phyloP scores from a whole-genome alignment of 2,888 invertebrate species.

The Bursaphelenchus okinawaensis region DNA sequence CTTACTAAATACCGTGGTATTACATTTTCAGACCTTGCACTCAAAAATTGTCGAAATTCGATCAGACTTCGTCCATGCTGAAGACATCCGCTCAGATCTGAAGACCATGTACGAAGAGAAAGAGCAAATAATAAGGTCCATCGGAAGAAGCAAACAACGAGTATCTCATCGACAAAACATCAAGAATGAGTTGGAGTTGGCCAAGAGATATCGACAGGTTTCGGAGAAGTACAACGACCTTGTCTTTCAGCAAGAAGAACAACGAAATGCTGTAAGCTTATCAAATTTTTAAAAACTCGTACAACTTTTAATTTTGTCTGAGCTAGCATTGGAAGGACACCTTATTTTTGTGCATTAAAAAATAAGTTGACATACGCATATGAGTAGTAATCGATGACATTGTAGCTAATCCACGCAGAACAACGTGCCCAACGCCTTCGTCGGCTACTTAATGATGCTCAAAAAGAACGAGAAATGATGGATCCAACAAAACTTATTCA shows the following conservation, averaged over 20 bases:
- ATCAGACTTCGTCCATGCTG: constrained; percentile 66
- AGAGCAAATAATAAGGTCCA: constrained; percentile 69
- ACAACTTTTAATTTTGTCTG: too few species aligned
- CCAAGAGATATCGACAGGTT: constrained; percentile 64
- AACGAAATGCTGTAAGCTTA: constrained; percentile 60
- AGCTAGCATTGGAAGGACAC: too few species aligned
- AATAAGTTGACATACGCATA: too few species aligned
- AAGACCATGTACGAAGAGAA: constrained; percentile 69
- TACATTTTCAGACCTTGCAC: constrained; percentile 37
- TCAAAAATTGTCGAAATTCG: constrained; percentile 33
- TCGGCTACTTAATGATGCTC: constrained; percentile 67
- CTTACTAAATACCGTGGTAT: too few species aligned
- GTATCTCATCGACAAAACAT: constrained; percentile 39
- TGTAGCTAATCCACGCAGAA: constrained; percentile 62
- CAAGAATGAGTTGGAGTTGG: constrained; percentile 57
- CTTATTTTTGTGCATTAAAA: too few species aligned
- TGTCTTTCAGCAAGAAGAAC: constrained; percentile 64
- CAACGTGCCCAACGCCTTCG: constrained; percentile 66
- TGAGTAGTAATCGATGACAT: too few species aligned
- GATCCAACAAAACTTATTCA: constrained; percentile 69
- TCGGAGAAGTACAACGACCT: constrained; percentile 66
- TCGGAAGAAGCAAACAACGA: constrained; percentile 62
- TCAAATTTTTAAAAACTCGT: too few species aligned
- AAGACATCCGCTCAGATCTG: constrained; percentile 77
- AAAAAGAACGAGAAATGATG: constrained; percentile 64